Evolutionary conservation across 2,113 vertebrate species (phyloP).

Genomic region (Perccottus glenii): DNA sequence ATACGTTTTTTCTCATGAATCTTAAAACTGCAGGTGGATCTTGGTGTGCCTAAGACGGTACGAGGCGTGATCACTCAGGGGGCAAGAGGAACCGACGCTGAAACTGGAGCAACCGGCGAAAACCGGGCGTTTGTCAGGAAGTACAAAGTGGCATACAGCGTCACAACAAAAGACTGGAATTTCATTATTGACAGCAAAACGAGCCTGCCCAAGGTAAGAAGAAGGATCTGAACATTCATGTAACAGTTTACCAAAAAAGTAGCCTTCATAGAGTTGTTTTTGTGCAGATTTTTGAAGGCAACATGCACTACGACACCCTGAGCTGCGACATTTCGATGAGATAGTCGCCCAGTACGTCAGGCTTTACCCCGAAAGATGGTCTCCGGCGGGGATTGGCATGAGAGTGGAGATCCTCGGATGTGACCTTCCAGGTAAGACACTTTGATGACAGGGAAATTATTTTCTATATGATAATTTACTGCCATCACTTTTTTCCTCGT

Average conservation of each 20-base stretch:
- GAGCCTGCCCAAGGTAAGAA: slow-evolving; percentile 88
- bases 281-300: slow-evolving; percentile 93
- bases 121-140: slow-evolving; percentile 94
- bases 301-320: slow-evolving; percentile 93
- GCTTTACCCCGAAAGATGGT: slow-evolving; percentile 93
- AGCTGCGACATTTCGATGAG: slow-evolving; percentile 92
- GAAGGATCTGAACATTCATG: neutral
- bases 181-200: slow-evolving; percentile 90
- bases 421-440: slow-evolving; percentile 89
- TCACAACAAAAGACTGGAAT: slow-evolving; percentile 90
- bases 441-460: neutral
- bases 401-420: slow-evolving; percentile 95
- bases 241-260: too few species aligned
- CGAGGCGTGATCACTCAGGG: slow-evolving; percentile 94
- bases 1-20: neutral
- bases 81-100: slow-evolving; percentile 86
- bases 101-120: slow-evolving; percentile 78
- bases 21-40: slow-evolving; percentile 80
- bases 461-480: slow-evolving; percentile 29
- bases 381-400: slow-evolving; percentile 97
- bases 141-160: slow-evolving; percentile 92
- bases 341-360: slow-evolving; percentile 87
- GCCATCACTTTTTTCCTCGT: slow-evolving; percentile 9
- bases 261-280: neutral
- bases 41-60: slow-evolving; percentile 85